Evolutionary conservation across 2,113 vertebrate species (phyloP), one percentile per base, ranked within the genome.

Genomic region (Amblyornis subalaris): DNA sequence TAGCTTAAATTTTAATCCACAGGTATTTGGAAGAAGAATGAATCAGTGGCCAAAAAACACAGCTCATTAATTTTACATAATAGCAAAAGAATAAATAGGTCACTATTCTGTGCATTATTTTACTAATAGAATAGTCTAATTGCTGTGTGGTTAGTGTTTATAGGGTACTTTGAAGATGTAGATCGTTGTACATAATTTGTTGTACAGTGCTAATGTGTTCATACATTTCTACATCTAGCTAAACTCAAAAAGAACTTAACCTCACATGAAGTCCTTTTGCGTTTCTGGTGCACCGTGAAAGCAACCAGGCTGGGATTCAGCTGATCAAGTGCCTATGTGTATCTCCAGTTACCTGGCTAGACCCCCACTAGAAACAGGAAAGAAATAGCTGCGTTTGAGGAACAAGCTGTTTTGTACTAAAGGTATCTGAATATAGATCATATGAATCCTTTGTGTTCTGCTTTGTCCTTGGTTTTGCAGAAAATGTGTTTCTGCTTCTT

Each of bases 1-100:
- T 70, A 80, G 85, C 55, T 94, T 88, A 93, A 83, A 86, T 88
- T 96, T 96, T 92, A 95, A 94, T 90, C 88, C 60, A 40, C 44
- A 71, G 22, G 35, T 92, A 88, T 77, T 94, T 90, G 65, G 33
- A 88, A 93, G 90, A 66, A 92, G 35, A 44, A 92, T 85, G 79
- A 91, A 91, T 94, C 85, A 66, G 23, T 79, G 48, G 40, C 83
- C 54, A 61, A 90, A 85, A 94, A 90, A 0, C 23, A 38, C 55
- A 93, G 64, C 64, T 88, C 64, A 83, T 92, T 92, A 86, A 70
- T 86, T 92, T 71, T 87, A 72, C 73, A 87, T 77, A 88, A 92
- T 69, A 92, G 57, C 24, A 75, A 71, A 81, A 84, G 66, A 85
- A 91, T 66, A 95, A 92, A 66, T 88, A 94, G 85, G 79, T 88